phyloP scores from a whole-genome alignment of 2,888 invertebrate genomes.

The Cylindroiulus punctatus region DNA sequence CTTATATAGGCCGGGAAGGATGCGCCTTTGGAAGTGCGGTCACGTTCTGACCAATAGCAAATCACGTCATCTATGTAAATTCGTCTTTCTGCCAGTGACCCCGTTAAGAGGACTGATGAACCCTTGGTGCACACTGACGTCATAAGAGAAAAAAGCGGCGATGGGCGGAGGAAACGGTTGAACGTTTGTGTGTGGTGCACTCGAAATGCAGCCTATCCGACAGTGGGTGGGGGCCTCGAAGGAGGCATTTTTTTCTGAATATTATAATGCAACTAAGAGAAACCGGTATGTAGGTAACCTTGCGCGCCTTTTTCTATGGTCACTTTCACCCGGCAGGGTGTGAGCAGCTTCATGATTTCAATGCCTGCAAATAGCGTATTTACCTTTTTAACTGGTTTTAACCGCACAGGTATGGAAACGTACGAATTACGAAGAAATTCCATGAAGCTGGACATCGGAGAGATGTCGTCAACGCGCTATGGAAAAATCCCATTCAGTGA shows the following conservation, averaged over 20 bases:
- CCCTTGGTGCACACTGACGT: conserved; percentile 28
- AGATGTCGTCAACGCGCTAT: not conserved
- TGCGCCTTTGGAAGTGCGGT: conserved; percentile 1
- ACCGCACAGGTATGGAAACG: not conserved
- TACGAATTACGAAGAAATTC: not conserved
- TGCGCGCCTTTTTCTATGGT: not conserved
- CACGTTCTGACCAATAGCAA: conserved; percentile 35
- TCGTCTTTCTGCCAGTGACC: conserved; percentile 50
- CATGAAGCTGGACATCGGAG: not conserved
- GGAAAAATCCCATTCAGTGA: conserved; percentile 22
- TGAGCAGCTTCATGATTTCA: not conserved
- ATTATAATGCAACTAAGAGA: not conserved
- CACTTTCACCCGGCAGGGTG: not conserved
- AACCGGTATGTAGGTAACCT: conserved; percentile 34
- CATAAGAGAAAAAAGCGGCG: conserved; percentile 16
- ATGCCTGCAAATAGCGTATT: not conserved
- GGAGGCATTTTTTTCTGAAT: not conserved
- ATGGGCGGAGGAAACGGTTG: conserved; percentile 38
- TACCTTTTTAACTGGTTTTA: conserved; percentile 22
- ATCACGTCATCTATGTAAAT: conserved; percentile 50
- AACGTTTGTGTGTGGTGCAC: conserved; percentile 26
- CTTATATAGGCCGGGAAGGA: conserved; percentile 16
- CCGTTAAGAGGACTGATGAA: conserved; percentile 55
- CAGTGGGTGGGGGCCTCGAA: conserved; percentile 15
- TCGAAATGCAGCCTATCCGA: not conserved